Conservation (phyloP, 2,113 vertebrate genomes). For the Phasianus colchicus region DNA sequence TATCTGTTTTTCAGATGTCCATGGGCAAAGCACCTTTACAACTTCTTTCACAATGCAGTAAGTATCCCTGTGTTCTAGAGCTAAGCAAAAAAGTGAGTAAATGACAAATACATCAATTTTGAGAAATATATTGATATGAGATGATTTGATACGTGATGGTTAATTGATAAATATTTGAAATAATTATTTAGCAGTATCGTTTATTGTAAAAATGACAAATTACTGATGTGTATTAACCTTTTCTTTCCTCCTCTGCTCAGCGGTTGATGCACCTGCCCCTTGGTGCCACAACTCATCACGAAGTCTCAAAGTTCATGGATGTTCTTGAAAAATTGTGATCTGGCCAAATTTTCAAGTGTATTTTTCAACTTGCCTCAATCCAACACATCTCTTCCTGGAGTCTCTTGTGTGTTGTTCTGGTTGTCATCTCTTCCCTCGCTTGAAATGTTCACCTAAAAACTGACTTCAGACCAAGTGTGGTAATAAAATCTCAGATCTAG, state of each 20-base stretch:
- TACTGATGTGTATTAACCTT: too few relatives aligned
- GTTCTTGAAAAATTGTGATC: background rate
- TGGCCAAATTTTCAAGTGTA: background rate
- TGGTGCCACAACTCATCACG: background rate
- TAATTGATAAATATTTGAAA: background rate
- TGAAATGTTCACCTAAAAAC: background rate
- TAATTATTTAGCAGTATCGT: background rate
- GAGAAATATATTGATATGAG: too few relatives aligned
- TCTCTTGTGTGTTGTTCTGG: background rate
- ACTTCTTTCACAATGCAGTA: conserved; percentile 17
- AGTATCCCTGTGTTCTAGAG: background rate
- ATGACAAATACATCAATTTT: fast-evolving
- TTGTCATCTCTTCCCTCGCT: background rate
- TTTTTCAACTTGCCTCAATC: background rate
- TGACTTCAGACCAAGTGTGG: background rate
- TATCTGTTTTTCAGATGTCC: conserved; percentile 45
- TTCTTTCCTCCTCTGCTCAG: background rate
- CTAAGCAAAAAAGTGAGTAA: background rate
- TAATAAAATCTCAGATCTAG: too few relatives aligned
- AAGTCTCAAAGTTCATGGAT: background rate
- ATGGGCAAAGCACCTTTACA: conserved; percentile 38
- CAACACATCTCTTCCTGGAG: background rate
- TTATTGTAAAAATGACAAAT: background rate
- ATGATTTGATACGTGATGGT: background rate
- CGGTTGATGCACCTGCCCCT: conserved; percentile 2